Evolutionary conservation across 1,140 invertebrate genomes (phyloP), one percentile per base, ranked within the genome.

Genomic region (Leptonema lineaticorne): DNA sequence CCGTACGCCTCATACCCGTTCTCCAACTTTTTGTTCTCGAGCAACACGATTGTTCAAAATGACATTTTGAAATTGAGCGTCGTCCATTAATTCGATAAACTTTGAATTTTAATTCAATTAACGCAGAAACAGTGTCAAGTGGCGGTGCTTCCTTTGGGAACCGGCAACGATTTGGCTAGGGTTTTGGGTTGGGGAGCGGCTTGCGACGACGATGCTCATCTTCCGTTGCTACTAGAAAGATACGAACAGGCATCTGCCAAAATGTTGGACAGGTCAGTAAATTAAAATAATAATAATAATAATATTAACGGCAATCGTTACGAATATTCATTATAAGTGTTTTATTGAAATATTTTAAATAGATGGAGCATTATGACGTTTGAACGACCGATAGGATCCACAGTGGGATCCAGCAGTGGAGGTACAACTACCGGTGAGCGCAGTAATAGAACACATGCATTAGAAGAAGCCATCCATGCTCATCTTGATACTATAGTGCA

Each of bases 171-270:
- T 78, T 82, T 98, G 67, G 94, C 95, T 0, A 81, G 96, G 18
- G 95, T 97, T 0, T 81, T 98, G 7, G 95, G 96, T n/a, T 98
- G 95, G 95, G 95, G 96, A 18, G 88, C 93, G 8, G 92, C 92
- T 0, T 98, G 95, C 78, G 95, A 98, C 76, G 94, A 97, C 76
- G 96, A 97, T 74, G 91, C 95, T 5, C 93, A 97, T 80, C 83
- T 98, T 45, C 92, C 94, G 14, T 91, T 95, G 74, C 85, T 97
- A 27, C 80, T 98, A 6, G 95, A 98, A 75, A 91, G 93, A 68
- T 95, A 97, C 76, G 96, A 98, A 82, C 90, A 93, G 73, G 94
- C 95, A 7, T 91, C 94, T 70, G 96, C 94, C 41, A 97, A 97
- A 82, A 96, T 97, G 90, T 82, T 98, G 27, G 96, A 98, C 81